Conservation (phyloP, 2,113 vertebrate species). For the Sus scrofa region T2T-Sscrofa CM000816.6:5211501-5212000, state of each 20-base stretch:
- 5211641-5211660: not conserved
- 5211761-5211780: not conserved
- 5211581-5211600: not conserved
- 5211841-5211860: no score
- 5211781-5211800: no score
- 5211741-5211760: not conserved
- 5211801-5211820: no score
- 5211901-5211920: no score
- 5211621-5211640: not conserved
- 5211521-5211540: not conserved
- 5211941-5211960: no score
- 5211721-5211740: not conserved
- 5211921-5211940: no score
- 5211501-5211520: not conserved
- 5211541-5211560: not conserved
- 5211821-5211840: no score
- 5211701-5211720: not conserved
- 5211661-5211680: not conserved
- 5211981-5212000: no score
- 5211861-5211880: no score
- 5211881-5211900: no score
- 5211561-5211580: no score
- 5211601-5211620: not conserved
- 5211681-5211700: not conserved
- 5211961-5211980: no score